Percentiles rank a stretch among this genome's conserved stretches.
These are phyloP conservation scores for Chironomus striatipennis DNA, from an alignment of 1,140 invertebrate species.

Conservation along the genomic window DNA sequence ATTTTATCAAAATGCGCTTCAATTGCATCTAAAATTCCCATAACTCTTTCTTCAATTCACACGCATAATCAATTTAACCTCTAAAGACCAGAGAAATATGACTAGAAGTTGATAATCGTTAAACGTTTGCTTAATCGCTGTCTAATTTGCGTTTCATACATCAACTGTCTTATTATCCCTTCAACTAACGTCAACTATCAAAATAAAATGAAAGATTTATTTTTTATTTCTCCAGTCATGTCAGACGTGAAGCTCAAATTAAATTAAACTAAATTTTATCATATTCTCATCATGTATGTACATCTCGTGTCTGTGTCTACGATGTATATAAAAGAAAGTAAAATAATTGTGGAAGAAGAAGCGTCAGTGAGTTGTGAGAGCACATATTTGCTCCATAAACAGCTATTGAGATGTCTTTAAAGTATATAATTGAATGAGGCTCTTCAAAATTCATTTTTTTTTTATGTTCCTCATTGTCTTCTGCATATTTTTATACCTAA, in stretches of 20 bases:
- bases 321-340: too few relatives aligned
- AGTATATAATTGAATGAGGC: slow-evolving; percentile 20
- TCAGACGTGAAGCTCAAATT: neutral
- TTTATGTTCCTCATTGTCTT: neutral
- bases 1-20: too few relatives aligned
- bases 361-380: neutral
- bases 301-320: too few relatives aligned
- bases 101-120: neutral
- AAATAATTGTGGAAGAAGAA: neutral
- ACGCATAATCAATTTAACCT: too few relatives aligned
- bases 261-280: neutral
- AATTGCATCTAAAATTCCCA: too few relatives aligned
- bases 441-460: slow-evolving; percentile 18
- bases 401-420: slow-evolving; percentile 18
- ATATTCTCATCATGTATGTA: neutral
- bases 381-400: slow-evolving; percentile 22
- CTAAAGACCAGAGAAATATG: neutral
- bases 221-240: neutral
- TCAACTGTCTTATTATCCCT: neutral
- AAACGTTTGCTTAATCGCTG: neutral
- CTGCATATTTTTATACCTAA: neutral
- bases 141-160: neutral
- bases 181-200: neutral
- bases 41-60: too few relatives aligned
- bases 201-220: neutral